phyloP scores from a whole-genome alignment of 2,113 vertebrate species.

The Haliaeetus leucogaster region DNA sequence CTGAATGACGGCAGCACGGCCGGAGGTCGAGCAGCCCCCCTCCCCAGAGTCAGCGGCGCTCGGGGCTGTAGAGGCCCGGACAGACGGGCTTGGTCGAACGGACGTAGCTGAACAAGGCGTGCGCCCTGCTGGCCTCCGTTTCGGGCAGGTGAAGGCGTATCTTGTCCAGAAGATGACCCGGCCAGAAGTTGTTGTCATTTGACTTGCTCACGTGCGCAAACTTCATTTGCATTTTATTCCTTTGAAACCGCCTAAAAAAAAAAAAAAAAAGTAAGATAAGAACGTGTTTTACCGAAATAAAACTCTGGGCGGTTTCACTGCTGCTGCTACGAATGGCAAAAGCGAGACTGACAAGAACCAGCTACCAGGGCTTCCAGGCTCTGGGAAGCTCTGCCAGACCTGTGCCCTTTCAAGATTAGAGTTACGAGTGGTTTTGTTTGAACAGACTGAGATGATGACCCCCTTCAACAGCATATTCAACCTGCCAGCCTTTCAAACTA shows the following conservation, averaged over 20 bases:
- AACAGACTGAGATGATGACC: not conserved
- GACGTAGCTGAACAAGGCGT: not conserved
- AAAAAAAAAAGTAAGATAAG: not conserved
- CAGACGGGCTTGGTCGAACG: not conserved
- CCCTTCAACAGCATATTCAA: not conserved
- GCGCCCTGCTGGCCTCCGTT: not conserved
- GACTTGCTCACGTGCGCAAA: not conserved
- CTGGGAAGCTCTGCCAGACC: not conserved
- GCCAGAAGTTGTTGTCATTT: slow-evolving; percentile 56
- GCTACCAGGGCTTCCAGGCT: not conserved
- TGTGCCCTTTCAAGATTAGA: not conserved
- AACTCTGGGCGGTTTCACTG: not conserved
- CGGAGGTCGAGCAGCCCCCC: not conserved
- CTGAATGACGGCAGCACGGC: not conserved
- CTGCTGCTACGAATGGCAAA: not conserved
- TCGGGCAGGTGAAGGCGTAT: slow-evolving; percentile 6
- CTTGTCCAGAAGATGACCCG: slow-evolving; percentile 57
- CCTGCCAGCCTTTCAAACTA: not conserved
- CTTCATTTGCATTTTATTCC: not conserved
- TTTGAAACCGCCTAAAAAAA: not conserved
- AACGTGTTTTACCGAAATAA: not conserved
- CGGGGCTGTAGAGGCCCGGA: not conserved
- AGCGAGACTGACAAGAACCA: not conserved
- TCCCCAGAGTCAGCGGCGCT: not conserved
- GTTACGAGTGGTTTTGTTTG: not conserved